Evolutionary conservation across 2,113 vertebrate species (phyloP).

Genomic region (Paratilapia polleni): DNA sequence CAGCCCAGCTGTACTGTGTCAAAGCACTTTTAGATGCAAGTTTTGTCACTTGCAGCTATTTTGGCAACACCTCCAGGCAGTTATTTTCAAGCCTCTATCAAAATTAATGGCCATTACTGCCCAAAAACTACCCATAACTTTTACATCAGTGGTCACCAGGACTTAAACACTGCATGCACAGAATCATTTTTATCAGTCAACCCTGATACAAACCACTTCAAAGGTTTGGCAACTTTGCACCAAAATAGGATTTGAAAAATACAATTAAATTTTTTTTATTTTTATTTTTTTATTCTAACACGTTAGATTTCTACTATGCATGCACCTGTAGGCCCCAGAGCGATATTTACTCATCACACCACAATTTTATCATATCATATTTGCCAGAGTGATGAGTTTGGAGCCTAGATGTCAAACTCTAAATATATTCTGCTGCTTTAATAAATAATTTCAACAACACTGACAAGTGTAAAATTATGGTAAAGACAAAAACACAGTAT

Average conservation of each 20-base stretch:
- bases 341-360: neutral
- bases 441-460: neutral
- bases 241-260: neutral
- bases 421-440: neutral
- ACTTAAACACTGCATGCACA: neutral
- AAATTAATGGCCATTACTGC: neutral
- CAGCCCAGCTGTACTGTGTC: neutral
- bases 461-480: neutral
- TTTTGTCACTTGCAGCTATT: neutral
- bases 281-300: neutral
- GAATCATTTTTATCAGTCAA: neutral
- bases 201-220: neutral
- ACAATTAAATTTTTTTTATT: too few relatives aligned
- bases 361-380: neutral
- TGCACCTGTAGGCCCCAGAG: neutral
- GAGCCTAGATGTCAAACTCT: neutral
- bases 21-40: neutral
- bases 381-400: neutral
- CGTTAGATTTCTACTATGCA: neutral
- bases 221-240: neutral
- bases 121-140: neutral
- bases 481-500: neutral
- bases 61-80: neutral
- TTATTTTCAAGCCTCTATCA: neutral
- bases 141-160: neutral